phyloP scores from a whole-genome alignment of 2,113 vertebrate genomes.

The Muscicapa adusta region DNA sequence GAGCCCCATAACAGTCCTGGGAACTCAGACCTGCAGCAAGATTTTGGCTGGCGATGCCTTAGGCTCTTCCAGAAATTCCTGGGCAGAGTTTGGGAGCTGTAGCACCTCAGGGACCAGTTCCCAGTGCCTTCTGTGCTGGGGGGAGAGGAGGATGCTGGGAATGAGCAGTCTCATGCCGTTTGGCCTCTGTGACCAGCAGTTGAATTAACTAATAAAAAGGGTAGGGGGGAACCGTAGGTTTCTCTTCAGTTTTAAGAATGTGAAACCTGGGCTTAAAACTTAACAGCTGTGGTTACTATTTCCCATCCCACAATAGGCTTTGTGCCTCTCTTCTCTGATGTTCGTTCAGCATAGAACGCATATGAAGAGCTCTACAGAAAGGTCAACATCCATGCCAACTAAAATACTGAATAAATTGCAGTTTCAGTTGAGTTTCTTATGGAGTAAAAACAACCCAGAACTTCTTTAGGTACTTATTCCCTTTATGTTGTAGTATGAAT shows the following conservation, averaged over 20 bases:
- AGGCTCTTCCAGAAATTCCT: neutral
- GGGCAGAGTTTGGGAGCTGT: neutral
- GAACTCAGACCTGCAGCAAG: neutral
- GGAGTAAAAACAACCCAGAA: neutral
- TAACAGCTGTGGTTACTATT: neutral
- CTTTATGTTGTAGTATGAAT: neutral
- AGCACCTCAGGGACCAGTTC: neutral
- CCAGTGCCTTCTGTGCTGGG: accelerated
- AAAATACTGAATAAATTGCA: neutral
- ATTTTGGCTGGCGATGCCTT: neutral
- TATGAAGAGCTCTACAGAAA: neutral
- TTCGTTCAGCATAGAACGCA: neutral
- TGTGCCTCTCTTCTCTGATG: neutral
- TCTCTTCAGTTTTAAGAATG: neutral
- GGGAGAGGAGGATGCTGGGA: neutral
- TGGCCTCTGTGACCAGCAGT: neutral
- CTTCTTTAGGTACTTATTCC: neutral
- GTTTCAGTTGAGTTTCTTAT: neutral
- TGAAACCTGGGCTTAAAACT: neutral
- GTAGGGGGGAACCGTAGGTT: neutral
- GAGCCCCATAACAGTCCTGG: neutral
- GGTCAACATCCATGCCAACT: neutral
- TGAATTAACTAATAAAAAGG: neutral
- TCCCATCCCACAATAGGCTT: neutral
- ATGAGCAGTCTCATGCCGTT: accelerated